These are phyloP conservation scores for Hypolimnas misippus DNA, from an alignment of 2,888 invertebrate genomes.

Conservation along the genomic window DNA sequence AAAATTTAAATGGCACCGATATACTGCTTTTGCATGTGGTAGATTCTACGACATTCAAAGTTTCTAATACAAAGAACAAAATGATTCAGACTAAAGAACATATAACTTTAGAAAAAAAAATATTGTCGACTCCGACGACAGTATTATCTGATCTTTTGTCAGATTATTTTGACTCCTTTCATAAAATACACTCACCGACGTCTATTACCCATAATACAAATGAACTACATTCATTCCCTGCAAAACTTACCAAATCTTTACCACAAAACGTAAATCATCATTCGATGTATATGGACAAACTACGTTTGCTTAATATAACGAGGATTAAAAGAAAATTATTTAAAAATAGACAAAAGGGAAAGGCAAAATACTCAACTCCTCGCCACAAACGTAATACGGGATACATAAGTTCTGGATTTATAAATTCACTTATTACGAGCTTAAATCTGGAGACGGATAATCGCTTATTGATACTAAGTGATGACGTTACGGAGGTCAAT, in stretches of 20 bases:
- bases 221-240: not conserved
- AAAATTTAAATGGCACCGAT: constrained; percentile 30
- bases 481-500: constrained; percentile 21
- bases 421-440: not conserved
- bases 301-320: not conserved
- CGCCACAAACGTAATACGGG: not conserved
- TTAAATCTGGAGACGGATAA: constrained; percentile 26
- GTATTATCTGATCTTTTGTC: not conserved
- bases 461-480: constrained; percentile 43
- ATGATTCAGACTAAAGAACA: not conserved
- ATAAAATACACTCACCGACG: not conserved
- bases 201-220: not conserved
- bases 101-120: not conserved
- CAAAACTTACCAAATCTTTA: not conserved
- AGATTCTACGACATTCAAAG: constrained; percentile 1
- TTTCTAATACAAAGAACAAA: not conserved
- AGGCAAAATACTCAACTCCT: not conserved
- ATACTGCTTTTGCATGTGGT: constrained; percentile 20
- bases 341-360: not conserved
- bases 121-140: not conserved
- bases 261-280: not conserved
- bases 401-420: not conserved
- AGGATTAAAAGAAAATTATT: not conserved
- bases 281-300: not conserved
- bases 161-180: constrained; percentile 13